Evolutionary conservation across 2,797 vertebrate species (phyloP), one percentile per base, ranked within the genome.

Genomic region (Astyanax mexicanus): DNA sequence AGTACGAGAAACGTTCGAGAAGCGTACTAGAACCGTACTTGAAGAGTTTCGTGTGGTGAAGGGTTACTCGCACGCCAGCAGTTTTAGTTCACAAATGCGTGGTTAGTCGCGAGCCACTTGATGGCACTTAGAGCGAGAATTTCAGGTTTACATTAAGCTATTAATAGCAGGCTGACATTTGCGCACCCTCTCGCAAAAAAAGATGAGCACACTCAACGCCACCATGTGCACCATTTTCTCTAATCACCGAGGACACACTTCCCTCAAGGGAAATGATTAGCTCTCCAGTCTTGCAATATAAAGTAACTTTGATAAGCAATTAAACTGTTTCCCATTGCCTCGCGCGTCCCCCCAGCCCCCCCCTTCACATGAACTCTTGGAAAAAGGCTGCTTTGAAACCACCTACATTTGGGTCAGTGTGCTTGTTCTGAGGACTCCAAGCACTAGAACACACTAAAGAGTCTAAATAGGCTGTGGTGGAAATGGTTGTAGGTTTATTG

Each of bases 301-400:
- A 91, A 90, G 81, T 77, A 90, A 91, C 93, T 93, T 94, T 93
- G 92, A 93, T 93, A 92, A 92, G 90, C 91, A 93, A 93, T 93
- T 93, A 92, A 92, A 91, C 83, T 88, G 87, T 89, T 91, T 88
- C 77, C 86, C 86, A 83, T 91, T 91, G 88, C 89, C 84, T 89
- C 82, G 78, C 69, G 84, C 86, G 84, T 85, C 80, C 85, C 90
- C 55, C 81, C 77, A 69, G 84, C 86, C 84, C 85, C 80, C 86
- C 91, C 55, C 55, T 91, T 91, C 87, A 92, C 88, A 84, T 91
- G 80, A 75, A 85, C 89, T 90, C 92, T 89, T 85, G 86, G n/a
- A n/a, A 88, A 90, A 87, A 86, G 87, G 92, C 74, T 67, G 68
- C 83, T 81, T 83, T 83, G 69, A 74, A 75, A 88, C 85, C 78